These are phyloP conservation scores for Limnephilus auricula DNA, from an alignment of 2,888 invertebrate genomes.

Conservation along the genomic window DNA sequence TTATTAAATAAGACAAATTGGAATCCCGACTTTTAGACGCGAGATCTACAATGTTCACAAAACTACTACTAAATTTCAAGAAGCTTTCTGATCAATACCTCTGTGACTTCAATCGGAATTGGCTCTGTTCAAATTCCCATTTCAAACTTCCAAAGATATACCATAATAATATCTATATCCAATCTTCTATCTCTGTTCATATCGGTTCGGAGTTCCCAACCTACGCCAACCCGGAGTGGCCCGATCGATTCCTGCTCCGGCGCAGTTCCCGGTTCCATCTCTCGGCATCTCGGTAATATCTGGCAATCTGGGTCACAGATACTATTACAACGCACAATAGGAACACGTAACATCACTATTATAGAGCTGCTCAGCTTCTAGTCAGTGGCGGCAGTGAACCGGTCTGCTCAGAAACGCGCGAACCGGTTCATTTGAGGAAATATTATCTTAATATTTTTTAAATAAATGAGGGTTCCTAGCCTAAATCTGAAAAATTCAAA, in stretches of 20 bases:
- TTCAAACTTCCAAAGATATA: background rate
- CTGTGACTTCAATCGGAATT: background rate
- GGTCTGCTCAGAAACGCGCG: background rate
- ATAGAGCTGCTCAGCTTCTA: background rate
- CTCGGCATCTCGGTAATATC: background rate
- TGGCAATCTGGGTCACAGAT: constrained; percentile 17
- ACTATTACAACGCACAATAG: constrained; percentile 5
- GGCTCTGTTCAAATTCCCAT: background rate
- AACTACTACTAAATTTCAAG: background rate
- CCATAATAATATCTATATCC: background rate
- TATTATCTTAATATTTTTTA: too few species aligned
- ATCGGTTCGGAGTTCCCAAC: background rate
- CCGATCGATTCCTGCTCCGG: constrained; percentile 15
- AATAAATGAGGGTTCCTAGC: too few species aligned
- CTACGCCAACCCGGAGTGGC: background rate
- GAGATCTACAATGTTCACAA: too few species aligned
- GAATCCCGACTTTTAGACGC: too few species aligned
- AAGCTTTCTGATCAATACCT: background rate
- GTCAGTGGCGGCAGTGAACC: background rate
- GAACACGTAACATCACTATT: background rate
- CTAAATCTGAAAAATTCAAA: too few species aligned
- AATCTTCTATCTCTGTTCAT: background rate
- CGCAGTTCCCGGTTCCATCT: constrained; percentile 4
- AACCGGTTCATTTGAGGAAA: too few species aligned
- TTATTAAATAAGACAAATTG: too few species aligned